phyloP scores from a whole-genome alignment of 2,797 vertebrate genomes.

The Arremon aurantiirostris region DNA sequence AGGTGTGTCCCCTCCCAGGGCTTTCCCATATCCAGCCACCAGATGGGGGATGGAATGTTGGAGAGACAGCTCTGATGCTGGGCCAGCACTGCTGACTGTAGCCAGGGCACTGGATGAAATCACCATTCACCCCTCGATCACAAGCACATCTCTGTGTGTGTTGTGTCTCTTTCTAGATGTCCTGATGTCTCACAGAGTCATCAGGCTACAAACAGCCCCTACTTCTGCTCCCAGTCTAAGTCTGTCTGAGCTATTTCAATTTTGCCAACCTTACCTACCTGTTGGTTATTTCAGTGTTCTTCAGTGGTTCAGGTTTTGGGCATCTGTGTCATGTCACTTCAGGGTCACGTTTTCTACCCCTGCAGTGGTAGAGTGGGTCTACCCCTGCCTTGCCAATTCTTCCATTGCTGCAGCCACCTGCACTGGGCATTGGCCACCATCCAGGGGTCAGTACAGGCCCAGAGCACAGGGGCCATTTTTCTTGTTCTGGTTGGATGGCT shows the following conservation, averaged over 20 bases:
- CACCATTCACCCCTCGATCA: background rate
- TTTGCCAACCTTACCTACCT: background rate
- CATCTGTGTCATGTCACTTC: background rate
- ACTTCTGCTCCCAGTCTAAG: background rate
- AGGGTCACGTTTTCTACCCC: fast-evolving
- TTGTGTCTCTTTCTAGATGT: background rate
- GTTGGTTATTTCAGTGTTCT: background rate
- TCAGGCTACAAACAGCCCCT: background rate
- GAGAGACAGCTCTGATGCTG: background rate
- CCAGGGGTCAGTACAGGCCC: background rate
- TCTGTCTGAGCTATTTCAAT: background rate
- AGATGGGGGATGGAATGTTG: background rate
- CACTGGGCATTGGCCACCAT: background rate
- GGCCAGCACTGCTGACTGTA: background rate
- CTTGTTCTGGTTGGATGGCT: background rate
- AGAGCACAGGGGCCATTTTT: background rate
- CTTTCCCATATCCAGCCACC: background rate
- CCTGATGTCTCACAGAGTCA: background rate
- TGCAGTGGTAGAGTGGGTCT: background rate
- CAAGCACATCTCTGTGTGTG: background rate
- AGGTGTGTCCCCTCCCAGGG: background rate
- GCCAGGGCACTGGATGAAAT: background rate
- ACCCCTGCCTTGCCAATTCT: background rate
- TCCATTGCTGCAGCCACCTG: background rate
- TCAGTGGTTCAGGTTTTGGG: fast-evolving